Evolutionary conservation across 2,888 invertebrate genomes (phyloP), one percentile per base, ranked within the genome.

Genomic region (Oscheius sp.): DNA sequence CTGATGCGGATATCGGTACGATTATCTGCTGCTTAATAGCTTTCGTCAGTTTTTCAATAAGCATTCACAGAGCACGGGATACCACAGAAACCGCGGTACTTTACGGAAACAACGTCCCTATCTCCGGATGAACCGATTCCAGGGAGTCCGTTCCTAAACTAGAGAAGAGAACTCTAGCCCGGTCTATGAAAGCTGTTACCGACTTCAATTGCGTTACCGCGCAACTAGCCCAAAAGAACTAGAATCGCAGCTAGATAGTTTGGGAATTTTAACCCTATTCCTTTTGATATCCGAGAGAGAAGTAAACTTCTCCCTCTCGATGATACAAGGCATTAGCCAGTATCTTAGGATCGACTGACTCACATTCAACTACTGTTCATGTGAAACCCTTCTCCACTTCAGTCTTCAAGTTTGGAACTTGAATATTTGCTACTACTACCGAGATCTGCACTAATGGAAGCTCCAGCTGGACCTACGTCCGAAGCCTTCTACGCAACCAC

Each of bases 1-100:
- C 93, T 93, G 93, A 92, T 93, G 93, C 92, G 92, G 93, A 92
- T 93, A 92, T 92, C 91, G 92, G 92, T 93, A 93, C 92, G 92
- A 91, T 86, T 91, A 90, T 91, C 90, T 89, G 89, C 89, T 91
- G 85, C 89, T 84, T 89, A 82, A 88, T 76, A 74, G 86, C 86
- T 89, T 90, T 89, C 86, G 89, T 89, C 90, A 87, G 86, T 89
- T 90, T 90, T 90, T 59, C 89, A 90, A 87, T 90, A 89, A 81
- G 85, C 89, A 82, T 79, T 84, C 79, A 76, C 74, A 82, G 86
- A 82, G 84, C 85, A 80, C 87, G 85, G 83, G 87, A 89, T 85
- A 85, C 86, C 88, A 85, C 89, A 88, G 88, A 87, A 90, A 87
- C 86, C 88, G 89, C 86, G 86, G 87, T 87, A 89, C 90, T 91